Conservation (phyloP, 2,888 invertebrate genomes). For the Hylaea fasciaria region DNA sequence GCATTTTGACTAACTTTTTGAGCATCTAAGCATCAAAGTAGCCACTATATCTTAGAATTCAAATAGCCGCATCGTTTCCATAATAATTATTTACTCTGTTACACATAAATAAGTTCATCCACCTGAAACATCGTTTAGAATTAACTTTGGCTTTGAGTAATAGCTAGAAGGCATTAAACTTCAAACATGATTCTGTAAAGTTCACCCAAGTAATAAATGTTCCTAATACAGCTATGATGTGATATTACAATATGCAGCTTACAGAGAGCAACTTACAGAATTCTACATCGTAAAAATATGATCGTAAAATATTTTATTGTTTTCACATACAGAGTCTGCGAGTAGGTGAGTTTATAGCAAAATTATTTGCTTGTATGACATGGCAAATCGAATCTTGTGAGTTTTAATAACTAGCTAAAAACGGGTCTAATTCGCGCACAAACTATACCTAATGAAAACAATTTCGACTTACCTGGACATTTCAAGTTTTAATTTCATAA, state of each 20-base stretch:
- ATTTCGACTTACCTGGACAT: too few species aligned
- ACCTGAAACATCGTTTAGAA: too few species aligned
- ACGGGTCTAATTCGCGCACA: too few species aligned
- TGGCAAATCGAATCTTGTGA: constrained; percentile 17
- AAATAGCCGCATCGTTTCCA: too few species aligned
- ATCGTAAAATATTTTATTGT: constrained; percentile 44
- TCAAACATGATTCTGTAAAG: not conserved
- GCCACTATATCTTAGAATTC: too few species aligned
- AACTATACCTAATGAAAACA: too few species aligned
- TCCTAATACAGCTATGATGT: constrained; percentile 8
- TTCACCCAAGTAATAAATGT: constrained; percentile 3
- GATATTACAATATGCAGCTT: constrained; percentile 24
- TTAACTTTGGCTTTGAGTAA: not conserved
- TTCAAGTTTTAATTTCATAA: too few species aligned
- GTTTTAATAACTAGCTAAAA: constrained; percentile 2
- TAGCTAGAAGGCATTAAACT: not conserved
- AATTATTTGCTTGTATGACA: constrained; percentile 25
- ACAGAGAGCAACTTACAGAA: constrained; percentile 37
- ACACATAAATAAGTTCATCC: too few species aligned
- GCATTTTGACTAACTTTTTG: too few species aligned
- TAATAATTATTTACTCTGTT: too few species aligned
- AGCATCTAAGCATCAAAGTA: too few species aligned
- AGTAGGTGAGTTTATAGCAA: constrained; percentile 34
- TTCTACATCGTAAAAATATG: constrained; percentile 40
- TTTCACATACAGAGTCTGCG: constrained; percentile 35